These are phyloP conservation scores for Pangasius mekongensis DNA, from an alignment of 2,797 vertebrate species.

Conservation along the genomic window DNA sequence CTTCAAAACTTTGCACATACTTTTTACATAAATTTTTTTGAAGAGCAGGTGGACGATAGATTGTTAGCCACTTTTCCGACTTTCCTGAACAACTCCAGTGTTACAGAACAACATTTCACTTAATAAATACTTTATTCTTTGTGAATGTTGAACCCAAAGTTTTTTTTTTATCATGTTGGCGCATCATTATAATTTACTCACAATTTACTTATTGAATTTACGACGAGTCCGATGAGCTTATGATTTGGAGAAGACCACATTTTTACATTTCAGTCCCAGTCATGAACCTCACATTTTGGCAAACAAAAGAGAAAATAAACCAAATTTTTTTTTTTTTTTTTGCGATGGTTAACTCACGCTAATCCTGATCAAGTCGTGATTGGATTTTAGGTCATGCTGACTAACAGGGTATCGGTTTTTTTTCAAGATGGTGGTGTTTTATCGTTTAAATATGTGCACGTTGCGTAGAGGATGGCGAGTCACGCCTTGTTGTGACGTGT, in stretches of 20 bases:
- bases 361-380: neutral
- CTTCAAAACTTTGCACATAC: neutral
- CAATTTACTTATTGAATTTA: neutral
- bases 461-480: neutral
- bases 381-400: neutral
- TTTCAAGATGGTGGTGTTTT: neutral
- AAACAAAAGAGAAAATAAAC: neutral
- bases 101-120: neutral
- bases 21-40: neutral
- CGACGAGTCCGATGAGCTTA: neutral
- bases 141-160: neutral
- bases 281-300: neutral
- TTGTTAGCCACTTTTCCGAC: neutral
- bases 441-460: neutral
- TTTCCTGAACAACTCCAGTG: neutral
- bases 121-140: neutral
- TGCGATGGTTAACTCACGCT: neutral
- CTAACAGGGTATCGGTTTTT: neutral
- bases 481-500: neutral
- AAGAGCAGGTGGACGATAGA: neutral
- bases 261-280: neutral
- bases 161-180: neutral
- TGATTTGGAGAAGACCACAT: neutral
- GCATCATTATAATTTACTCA: neutral
- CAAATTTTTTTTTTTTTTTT: neutral